Evolutionary conservation across 2,797 vertebrate species (phyloP), one percentile per base, ranked within the genome.

Genomic region (Bradypodion ventrale): DNA sequence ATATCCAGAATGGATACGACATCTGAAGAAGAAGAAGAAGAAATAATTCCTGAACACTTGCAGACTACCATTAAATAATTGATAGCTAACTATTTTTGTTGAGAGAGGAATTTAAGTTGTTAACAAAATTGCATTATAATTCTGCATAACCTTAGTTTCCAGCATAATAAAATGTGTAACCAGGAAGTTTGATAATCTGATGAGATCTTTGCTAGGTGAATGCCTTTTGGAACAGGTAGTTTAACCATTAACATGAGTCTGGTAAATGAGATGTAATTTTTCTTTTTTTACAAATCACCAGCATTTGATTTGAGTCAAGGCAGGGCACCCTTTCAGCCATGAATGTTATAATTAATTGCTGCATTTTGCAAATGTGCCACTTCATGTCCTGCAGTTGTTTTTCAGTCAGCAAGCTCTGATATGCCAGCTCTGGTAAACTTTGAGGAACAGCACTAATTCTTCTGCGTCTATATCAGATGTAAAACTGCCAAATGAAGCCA

Each of bases 181-280:
- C 87, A 85, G 29, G 80, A 83, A 76, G 85, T 84, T 82, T 2
- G 1, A 89, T 83, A 89, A 76, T 75, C 56, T 1, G 16, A 70
- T 7, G 79, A 68, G 84, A 78, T 77, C 86, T 42, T 46, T 90
- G 84, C 62, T 84, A 73, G 87, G 72, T 32, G 75, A 89, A 76
- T 80, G 78, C 65, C 75, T 27, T 62, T 83, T 46, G 19, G 1
- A 93, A 83, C 88, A 87, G 90, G 90, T 92, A 10, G 63, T 87
- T 90, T 94, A 90, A 88, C 85, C 86, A 91, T 92, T 95, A 93
- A 93, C 89, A 78, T 65, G 72, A 82, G 78, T 42, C 86, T 91
- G 68, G 90, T 93, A 88, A 90, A 92, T 91, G 89, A 92, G 88
- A 75, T 89, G 78, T 89, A 86, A 87, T 92, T 84, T 91, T 92